Evolutionary conservation across 2,888 invertebrate genomes (phyloP).

Genomic region (Atherix ibis): DNA sequence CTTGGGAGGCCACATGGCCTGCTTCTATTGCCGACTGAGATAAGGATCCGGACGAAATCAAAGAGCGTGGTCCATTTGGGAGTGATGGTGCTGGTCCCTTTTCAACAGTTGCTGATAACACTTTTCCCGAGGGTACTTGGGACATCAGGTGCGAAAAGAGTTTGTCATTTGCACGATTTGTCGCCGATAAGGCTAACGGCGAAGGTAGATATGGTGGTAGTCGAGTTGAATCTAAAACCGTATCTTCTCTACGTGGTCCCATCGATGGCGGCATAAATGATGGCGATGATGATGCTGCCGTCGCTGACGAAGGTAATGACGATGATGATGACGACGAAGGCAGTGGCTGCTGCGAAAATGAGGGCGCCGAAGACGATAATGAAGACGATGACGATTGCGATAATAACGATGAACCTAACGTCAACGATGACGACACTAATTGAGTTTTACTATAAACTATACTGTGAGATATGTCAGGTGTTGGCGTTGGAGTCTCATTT

Average conservation of each 20-base stretch:
- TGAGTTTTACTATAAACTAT: slow-evolving; percentile 11
- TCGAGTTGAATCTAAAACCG: not conserved
- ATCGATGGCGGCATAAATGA: slow-evolving; percentile 1
- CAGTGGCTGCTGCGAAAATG: not conserved
- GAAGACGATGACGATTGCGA: slow-evolving; percentile 9
- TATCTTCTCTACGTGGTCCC: no score
- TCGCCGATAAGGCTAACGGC: not conserved
- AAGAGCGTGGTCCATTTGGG: not conserved
- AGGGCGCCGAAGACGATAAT: slow-evolving; percentile 4
- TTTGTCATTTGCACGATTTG: slow-evolving; percentile 7
- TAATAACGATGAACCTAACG: slow-evolving; percentile 6
- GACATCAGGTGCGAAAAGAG: slow-evolving; percentile 4
- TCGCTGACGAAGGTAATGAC: not conserved
- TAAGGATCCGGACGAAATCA: not conserved
- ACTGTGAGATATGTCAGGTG: slow-evolving; percentile 16
- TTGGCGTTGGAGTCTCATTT: slow-evolving; percentile 19
- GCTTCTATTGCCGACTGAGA: not conserved
- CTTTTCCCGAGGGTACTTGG: not conserved
- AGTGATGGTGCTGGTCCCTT: not conserved
- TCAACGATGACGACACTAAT: slow-evolving; percentile 5
- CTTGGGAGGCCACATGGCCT: not conserved
- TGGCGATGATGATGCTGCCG: slow-evolving; percentile 1
- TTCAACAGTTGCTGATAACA: not conserved
- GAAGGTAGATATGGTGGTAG: slow-evolving; percentile 2
- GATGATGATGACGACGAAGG: slow-evolving; percentile 4